These are phyloP conservation scores for Cavia aperea DNA, from an alignment of 2,113 vertebrate species.

Conservation along the genomic window DNA sequence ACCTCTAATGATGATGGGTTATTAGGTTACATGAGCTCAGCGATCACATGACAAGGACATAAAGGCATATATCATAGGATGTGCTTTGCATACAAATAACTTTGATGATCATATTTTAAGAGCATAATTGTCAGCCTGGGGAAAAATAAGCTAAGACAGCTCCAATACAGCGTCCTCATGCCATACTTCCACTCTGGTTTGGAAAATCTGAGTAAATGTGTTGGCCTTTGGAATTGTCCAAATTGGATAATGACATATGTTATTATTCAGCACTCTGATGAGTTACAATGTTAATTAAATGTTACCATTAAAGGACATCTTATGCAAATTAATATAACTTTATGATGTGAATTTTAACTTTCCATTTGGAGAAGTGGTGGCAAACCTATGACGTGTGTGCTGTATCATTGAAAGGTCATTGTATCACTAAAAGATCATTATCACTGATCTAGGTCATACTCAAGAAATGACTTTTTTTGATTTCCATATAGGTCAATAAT, in stretches of 20 bases:
- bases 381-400: not conserved
- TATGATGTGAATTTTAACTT: constrained; percentile 35
- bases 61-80: not conserved
- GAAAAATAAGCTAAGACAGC: constrained; percentile 54
- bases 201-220: constrained; percentile 30
- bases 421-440: not conserved
- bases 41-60: not conserved
- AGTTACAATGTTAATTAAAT: constrained; percentile 57
- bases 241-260: constrained; percentile 36
- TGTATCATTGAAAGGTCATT: not conserved
- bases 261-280: constrained; percentile 53
- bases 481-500: not conserved
- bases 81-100: not conserved
- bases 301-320: constrained; percentile 48
- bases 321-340: constrained; percentile 50
- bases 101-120: constrained; percentile 45
- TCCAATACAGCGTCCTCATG: constrained; percentile 3
- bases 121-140: constrained; percentile 61
- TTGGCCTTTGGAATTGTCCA: constrained; percentile 35
- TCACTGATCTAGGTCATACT: not conserved
- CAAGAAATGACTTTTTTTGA: not conserved
- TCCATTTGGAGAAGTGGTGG: not conserved
- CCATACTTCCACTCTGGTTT: constrained; percentile 13
- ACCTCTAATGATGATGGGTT: not conserved
- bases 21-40: not conserved